Conservation (phyloP, 2,113 vertebrate genomes). For the Hassar affinis region DNA sequence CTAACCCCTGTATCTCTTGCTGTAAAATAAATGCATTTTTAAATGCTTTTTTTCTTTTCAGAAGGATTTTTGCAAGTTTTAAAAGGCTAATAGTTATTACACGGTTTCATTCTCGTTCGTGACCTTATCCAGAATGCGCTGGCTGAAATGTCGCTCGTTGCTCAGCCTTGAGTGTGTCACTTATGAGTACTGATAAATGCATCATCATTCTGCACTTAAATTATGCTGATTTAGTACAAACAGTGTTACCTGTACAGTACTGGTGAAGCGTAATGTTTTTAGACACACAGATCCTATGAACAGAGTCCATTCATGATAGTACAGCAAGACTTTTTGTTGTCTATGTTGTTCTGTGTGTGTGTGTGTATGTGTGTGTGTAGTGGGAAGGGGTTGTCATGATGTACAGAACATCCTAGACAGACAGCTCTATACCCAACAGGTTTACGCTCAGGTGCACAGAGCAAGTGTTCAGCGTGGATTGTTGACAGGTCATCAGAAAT, state of each 20-base stretch:
- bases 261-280: neutral
- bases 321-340: neutral
- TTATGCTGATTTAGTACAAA: neutral
- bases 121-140: neutral
- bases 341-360: neutral
- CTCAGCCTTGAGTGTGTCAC: neutral
- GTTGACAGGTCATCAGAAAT: conserved; percentile 52
- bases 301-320: neutral
- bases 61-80: too few relatives aligned
- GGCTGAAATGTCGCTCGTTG: neutral
- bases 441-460: conserved; percentile 48
- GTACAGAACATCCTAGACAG: conserved; percentile 32
- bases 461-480: conserved; percentile 36
- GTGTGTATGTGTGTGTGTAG: conserved; percentile 27
- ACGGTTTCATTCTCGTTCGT: neutral
- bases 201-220: neutral
- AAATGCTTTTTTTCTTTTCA: too few relatives aligned
- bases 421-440: conserved; percentile 42
- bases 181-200: neutral
- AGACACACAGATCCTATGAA: neutral
- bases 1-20: too few relatives aligned
- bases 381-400: neutral
- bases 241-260: neutral
- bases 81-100: too few relatives aligned
- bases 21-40: neutral